Percentiles rank a stretch among this genome's conserved stretches.
Conservation (phyloP, 2,113 vertebrate species). For the Rhizomys pruinosus region DNA sequence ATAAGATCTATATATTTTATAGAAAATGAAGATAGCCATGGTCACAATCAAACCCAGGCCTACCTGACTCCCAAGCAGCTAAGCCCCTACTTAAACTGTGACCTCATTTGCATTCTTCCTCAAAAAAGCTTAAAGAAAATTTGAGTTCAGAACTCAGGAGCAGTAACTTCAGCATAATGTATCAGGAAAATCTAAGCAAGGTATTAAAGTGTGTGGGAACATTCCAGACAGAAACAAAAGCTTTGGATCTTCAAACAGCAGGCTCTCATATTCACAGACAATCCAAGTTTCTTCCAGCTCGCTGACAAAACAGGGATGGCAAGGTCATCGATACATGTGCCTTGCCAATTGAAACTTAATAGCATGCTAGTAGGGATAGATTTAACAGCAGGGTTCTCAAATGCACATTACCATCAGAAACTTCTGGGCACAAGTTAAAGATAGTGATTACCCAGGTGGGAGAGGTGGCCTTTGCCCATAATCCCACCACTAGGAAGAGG, state of each 20-base stretch:
- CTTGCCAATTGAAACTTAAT: neutral
- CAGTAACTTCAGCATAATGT: neutral
- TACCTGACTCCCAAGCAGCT: neutral
- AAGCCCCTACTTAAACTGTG: neutral
- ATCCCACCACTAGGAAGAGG: neutral
- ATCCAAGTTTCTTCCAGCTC: neutral
- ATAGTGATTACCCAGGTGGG: neutral
- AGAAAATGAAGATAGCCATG: neutral
- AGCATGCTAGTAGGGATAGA: neutral
- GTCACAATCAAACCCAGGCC: neutral
- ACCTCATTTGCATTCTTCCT: neutral
- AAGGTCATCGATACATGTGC: neutral
- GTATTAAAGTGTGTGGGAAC: neutral
- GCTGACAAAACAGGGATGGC: neutral
- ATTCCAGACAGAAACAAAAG: neutral
- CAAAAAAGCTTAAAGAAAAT: neutral
- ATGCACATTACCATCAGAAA: neutral
- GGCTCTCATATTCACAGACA: neutral
- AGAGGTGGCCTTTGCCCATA: neutral
- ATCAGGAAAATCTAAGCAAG: neutral
- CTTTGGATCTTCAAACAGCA: neutral
- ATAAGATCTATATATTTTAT: neutral
- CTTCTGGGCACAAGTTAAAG: neutral
- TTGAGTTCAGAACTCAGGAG: neutral
- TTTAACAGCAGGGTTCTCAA: neutral